Base-by-base conservation (phyloP, 2,888 invertebrate species). In the Ophion ventricosus region DNA sequence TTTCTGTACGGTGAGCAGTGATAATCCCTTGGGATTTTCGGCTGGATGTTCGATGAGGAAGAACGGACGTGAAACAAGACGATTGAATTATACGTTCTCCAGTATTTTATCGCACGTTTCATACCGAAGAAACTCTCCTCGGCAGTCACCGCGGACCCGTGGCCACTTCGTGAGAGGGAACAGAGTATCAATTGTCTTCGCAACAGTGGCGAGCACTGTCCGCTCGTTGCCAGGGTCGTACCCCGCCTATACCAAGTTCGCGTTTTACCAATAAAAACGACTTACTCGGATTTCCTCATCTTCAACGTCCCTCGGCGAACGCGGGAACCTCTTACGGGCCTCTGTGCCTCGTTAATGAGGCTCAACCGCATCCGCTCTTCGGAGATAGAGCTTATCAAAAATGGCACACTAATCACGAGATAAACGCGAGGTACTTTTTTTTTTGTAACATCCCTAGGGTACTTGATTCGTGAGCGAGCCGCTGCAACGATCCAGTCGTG, bases 121-220 rank as follows among this genome's bases (percentile, higher is more conserved):
- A 74, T 81, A 78, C 66, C 78, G 61, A 75, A 66, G 81, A 66
- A 81, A 84, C 78, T 81, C 69, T 11, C 63, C 63, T 66, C 66
- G 72, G 63, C 54, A 57, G 66, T 43, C 20, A 59, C 67, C 54
- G 26, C n/a, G 20, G 64, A 54, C 23, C 54, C 14, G 43, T 20
- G 11, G 11, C 40, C 64, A 80, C 56, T 26, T 69, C 40, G n/a
- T n/a, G 63, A 69, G 84, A 43, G 14, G 1, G 43, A 84, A 84
- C 84, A 84, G 84, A 70, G 81, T 79, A 61, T 25, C 84, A 81
- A 84, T 84, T 84, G 84, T 84, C 63, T 79, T 75, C 61, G 11
- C 29, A 79, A 84, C 84, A 84, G 64, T 78, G 66, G 77, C 17
- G 64, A 56, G 70, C 75, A 78, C 81, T 84, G 84, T 84, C 74